phyloP scores from a whole-genome alignment of 2,797 vertebrate genomes.

The Spheniscus humboldti region DNA sequence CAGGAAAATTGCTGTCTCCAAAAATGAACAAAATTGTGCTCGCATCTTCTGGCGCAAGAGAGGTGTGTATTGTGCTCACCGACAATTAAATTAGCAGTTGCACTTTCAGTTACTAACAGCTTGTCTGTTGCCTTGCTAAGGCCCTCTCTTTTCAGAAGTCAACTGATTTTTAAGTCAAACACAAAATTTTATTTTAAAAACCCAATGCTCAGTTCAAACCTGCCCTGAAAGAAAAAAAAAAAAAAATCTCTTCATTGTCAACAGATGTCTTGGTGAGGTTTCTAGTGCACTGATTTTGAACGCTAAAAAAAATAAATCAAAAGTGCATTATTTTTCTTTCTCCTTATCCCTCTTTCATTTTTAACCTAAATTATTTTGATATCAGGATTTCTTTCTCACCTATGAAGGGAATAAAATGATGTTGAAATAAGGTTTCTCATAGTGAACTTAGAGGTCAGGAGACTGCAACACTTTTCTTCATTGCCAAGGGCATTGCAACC shows the following conservation, averaged over 20 bases:
- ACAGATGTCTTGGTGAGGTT: background rate
- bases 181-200: background rate
- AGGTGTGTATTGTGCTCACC: accelerated
- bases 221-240: no score
- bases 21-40: background rate
- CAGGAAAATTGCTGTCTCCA: background rate
- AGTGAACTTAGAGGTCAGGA: background rate
- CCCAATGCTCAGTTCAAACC: background rate
- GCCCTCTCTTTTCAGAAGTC: background rate
- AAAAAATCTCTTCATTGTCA: background rate
- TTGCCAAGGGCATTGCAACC: background rate
- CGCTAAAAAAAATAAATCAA: background rate
- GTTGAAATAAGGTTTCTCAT: background rate
- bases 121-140: background rate
- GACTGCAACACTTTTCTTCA: background rate
- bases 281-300: background rate
- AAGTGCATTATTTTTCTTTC: background rate
- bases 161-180: background rate
- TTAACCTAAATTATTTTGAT: background rate
- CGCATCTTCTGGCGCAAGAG: background rate
- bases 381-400: background rate
- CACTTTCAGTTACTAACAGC: background rate
- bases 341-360: background rate
- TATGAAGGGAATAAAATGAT: background rate
- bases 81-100: background rate